Base-by-base conservation (phyloP, 1,140 invertebrate species). In the Drosophila seguyi region DNA sequence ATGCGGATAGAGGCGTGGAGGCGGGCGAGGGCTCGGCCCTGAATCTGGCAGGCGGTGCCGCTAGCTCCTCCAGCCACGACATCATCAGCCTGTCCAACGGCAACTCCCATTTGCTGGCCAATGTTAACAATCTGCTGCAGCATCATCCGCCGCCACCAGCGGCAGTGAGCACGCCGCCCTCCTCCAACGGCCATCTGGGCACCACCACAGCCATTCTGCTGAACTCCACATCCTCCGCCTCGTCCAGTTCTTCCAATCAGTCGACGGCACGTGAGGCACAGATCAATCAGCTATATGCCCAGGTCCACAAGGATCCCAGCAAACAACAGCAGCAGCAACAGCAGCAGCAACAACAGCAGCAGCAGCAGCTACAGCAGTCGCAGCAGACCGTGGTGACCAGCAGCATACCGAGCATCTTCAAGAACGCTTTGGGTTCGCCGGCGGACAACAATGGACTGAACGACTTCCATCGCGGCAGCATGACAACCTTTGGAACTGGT, bases 261-360 rank as follows among this genome's bases (percentile, higher is more conserved):
- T 87, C 90, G 11, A 81, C 85, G 29, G 79, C 90, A 11, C 88
- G 91, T 1, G 91, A 92, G 75, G 82, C 91, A 29, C 88, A 92
- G 67, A 92, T 92, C 44, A 92, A 92, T 73, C 90, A 92, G 53
- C 75, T 92, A 6, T 93, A 93, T 48, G 92, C 92, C 0, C 92
- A 93, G 68, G 92, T 93, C 22, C 92, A 93, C 63, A 93, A 93
- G 75, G 92, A 93, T 68, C 92, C 86, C 59, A 87, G 90, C 74
- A 87, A 91, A 69, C 87, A 92, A 25, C 81, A 87, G 66, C 83
- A 84, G n/a, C 76, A 85, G 7, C 31, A 34, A 1, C 71, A 63
- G 16, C 76, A 71, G n/a, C 76, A 79, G 1, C 71, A 69, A 6
- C 69, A 63, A 0, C 74, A 72, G 10, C 68, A 65, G 11, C 66